These are phyloP conservation scores for Hormiphora californensis DNA, from an alignment of 37 sponge, comb jelly and placozoan genomes.

Conservation along the genomic window DNA sequence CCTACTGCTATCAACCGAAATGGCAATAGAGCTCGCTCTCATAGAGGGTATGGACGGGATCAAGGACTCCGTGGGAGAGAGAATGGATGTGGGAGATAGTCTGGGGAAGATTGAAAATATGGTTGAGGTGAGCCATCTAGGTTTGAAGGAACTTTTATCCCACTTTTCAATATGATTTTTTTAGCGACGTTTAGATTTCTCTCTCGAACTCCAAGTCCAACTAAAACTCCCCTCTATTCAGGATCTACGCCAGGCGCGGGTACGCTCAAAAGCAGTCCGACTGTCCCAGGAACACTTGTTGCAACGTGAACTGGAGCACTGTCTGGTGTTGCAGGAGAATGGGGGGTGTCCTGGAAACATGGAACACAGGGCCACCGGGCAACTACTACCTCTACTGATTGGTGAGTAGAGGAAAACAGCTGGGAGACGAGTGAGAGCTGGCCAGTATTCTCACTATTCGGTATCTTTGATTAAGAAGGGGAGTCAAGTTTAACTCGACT, in stretches of 20 bases:
- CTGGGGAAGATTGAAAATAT: too few relatives aligned
- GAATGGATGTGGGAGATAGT: too few relatives aligned
- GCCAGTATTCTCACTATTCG: too few relatives aligned
- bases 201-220: neutral
- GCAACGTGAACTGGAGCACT: neutral
- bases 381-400: constrained; percentile 50
- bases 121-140: neutral
- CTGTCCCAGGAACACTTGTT: neutral
- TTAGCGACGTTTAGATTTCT: neutral
- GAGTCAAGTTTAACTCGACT: neutral
- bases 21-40: constrained; percentile 27
- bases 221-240: neutral
- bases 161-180: neutral
- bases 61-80: neutral
- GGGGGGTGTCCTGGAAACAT: constrained; percentile 57
- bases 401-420: neutral
- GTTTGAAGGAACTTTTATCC: neutral
- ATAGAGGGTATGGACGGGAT: constrained; percentile 11
- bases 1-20: constrained; percentile 27
- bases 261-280: neutral
- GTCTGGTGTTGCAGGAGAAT: neutral
- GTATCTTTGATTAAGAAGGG: too few relatives aligned
- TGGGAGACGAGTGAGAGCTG: too few relatives aligned
- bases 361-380: constrained; percentile 55
- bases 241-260: neutral